These are phyloP conservation scores for Orthonychiurus folsomi DNA, from an alignment of 2,888 invertebrate genomes.

Conservation along the genomic window DNA sequence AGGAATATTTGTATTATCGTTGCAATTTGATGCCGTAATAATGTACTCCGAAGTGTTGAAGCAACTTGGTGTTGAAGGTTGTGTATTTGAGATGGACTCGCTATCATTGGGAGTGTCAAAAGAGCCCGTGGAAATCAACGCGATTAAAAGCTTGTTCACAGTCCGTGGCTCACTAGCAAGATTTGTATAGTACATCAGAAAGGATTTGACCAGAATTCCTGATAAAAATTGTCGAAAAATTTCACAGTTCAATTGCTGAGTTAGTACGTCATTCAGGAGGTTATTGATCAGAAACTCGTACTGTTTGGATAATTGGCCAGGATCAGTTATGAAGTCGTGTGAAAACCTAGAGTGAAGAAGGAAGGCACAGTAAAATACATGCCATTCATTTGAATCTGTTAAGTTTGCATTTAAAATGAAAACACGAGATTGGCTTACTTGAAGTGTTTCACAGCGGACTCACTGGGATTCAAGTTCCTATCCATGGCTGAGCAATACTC, in stretches of 20 bases:
- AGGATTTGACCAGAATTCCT: conserved; percentile 37
- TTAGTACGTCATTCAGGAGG: conserved; percentile 31
- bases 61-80: neutral
- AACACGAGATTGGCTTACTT: conserved; percentile 29
- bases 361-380: too few species aligned
- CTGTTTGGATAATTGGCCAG: conserved; percentile 28
- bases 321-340: conserved; percentile 29
- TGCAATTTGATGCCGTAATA: too few species aligned
- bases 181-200: conserved; percentile 36
- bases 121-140: conserved; percentile 26
- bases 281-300: conserved; percentile 29
- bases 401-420: too few species aligned
- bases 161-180: conserved; percentile 34
- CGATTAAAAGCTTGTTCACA: conserved; percentile 33
- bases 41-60: neutral
- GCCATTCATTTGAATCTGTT: too few species aligned
- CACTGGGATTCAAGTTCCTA: conserved; percentile 11
- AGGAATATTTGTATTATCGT: neutral
- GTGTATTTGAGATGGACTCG: neutral
- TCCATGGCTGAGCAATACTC: conserved; percentile 32
- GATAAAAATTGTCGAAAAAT: conserved; percentile 37
- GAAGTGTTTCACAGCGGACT: conserved; percentile 25
- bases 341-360: too few species aligned
- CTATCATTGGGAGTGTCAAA: neutral
- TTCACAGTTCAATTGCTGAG: conserved; percentile 33